Evolutionary conservation across 2,797 vertebrate genomes (phyloP).

Genomic region (Potorous gilbertii): DNA sequence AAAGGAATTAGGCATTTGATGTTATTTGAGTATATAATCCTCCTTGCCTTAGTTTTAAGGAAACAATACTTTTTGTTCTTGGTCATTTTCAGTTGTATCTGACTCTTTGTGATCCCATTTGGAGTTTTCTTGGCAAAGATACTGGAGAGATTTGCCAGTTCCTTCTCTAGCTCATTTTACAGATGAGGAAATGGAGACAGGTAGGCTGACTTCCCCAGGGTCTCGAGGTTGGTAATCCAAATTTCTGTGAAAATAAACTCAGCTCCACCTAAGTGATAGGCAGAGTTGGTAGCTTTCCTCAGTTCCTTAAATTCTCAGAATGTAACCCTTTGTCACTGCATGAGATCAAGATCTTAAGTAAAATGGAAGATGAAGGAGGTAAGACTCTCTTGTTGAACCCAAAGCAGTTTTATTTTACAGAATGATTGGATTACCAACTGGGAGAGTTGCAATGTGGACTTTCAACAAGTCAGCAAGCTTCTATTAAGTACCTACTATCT

Average conservation of each 20-base stretch:
- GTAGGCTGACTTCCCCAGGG: neutral
- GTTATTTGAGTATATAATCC: slow-evolving; percentile 39
- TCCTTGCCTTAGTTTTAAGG: slow-evolving; percentile 72
- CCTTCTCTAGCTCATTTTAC: neutral
- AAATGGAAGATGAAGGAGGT: neutral
- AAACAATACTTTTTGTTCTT: slow-evolving; percentile 62
- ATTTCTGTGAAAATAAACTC: neutral
- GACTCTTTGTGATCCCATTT: neutral
- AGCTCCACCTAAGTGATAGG: neutral
- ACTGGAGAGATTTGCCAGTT: neutral
- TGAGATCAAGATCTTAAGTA: neutral
- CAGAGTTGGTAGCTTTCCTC: neutral
- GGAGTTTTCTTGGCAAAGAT: neutral
- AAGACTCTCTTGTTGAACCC: neutral
- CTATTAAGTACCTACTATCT: neutral
- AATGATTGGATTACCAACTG: neutral
- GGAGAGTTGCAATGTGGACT: neutral
- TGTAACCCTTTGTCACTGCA: neutral
- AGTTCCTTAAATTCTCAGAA: neutral
- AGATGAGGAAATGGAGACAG: neutral
- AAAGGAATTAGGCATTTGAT: slow-evolving; percentile 72
- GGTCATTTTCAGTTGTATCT: slow-evolving; percentile 26
- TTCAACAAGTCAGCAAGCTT: neutral
- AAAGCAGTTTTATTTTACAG: neutral
- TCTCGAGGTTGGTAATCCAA: neutral